Conservation (phyloP, 2,113 vertebrate genomes). For the Myotis lucifugus region DNA sequence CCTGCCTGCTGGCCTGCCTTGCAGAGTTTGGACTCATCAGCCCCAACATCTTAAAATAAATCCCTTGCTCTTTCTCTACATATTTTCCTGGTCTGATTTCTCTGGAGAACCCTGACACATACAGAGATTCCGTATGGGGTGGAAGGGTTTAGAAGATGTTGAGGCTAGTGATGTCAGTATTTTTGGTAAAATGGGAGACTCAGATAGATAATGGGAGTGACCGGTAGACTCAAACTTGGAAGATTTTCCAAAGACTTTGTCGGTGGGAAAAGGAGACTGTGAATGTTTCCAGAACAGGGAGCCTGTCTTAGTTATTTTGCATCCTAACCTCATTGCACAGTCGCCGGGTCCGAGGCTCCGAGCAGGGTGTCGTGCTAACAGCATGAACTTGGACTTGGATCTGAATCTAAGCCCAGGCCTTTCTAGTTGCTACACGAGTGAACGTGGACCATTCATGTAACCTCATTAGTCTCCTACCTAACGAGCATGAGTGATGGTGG, state of each 20-base stretch:
- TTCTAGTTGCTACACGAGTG: neutral
- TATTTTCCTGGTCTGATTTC: neutral
- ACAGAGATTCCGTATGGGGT: neutral
- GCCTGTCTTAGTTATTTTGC: neutral
- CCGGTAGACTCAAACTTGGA: neutral
- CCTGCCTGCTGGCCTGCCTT: no score
- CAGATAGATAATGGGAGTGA: neutral
- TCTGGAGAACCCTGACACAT: neutral
- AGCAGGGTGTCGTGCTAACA: neutral
- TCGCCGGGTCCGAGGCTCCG: neutral
- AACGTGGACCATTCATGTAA: neutral
- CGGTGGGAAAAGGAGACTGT: neutral
- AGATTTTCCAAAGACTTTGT: neutral
- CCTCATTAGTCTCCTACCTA: neutral
- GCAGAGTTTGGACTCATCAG: no score
- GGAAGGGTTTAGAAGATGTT: neutral
- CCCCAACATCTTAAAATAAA: no score
- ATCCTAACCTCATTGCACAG: neutral
- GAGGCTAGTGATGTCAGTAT: neutral
- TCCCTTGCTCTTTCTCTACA: neutral
- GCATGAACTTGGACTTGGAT: neutral
- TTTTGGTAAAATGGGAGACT: neutral
- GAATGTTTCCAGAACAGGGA: neutral
- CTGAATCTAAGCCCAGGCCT: neutral
- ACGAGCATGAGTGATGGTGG: no score